A percentile compares a stretch with the other conserved stretches of the same genome.
These are phyloP conservation scores for Sesia bembeciformis DNA, from an alignment of 2,888 invertebrate species.

Conservation along the genomic window DNA sequence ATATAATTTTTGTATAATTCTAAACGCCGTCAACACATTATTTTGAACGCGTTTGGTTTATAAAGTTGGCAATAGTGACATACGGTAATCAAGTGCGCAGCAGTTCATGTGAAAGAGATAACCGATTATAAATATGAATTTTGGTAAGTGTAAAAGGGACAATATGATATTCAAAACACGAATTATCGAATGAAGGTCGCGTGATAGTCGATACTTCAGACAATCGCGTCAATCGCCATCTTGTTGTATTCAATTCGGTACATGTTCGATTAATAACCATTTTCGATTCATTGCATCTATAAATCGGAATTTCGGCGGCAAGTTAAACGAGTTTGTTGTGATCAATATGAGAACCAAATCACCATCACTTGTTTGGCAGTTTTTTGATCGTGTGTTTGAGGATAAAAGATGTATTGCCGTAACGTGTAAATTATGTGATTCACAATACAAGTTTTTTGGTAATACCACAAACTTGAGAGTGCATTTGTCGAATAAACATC, in stretches of 20 bases:
- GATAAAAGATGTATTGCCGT: conserved; percentile 50
- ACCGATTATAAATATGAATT: too few relatives aligned
- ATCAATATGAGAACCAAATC: neutral
- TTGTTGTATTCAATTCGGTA: conserved; percentile 44
- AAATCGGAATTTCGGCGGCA: conserved; percentile 37
- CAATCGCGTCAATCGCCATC: conserved; percentile 21
- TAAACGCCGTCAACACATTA: too few relatives aligned
- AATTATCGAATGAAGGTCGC: too few relatives aligned
- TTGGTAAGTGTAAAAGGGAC: too few relatives aligned
- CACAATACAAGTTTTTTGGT: conserved; percentile 62
- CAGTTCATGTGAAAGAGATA: too few relatives aligned
- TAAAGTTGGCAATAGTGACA: too few relatives aligned
- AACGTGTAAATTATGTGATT: conserved; percentile 64
- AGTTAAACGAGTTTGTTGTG: conserved; percentile 18
- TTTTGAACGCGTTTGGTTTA: too few relatives aligned
- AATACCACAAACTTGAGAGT: conserved; percentile 61
- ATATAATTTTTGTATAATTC: too few relatives aligned
- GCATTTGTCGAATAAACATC: conserved; percentile 59
- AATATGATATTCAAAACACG: too few relatives aligned
- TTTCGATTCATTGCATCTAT: conserved; percentile 25
- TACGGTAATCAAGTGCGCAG: too few relatives aligned
- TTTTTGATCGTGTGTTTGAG: conserved; percentile 54
- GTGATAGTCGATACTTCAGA: neutral
- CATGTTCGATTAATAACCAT: conserved; percentile 30
- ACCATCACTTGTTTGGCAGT: conserved; percentile 59